A percentile compares a stretch with the other conserved stretches of the same genome.
These are phyloP conservation scores for Leptonema lineaticorne DNA, from an alignment of 1,140 invertebrate species.

Conservation along the genomic window DNA sequence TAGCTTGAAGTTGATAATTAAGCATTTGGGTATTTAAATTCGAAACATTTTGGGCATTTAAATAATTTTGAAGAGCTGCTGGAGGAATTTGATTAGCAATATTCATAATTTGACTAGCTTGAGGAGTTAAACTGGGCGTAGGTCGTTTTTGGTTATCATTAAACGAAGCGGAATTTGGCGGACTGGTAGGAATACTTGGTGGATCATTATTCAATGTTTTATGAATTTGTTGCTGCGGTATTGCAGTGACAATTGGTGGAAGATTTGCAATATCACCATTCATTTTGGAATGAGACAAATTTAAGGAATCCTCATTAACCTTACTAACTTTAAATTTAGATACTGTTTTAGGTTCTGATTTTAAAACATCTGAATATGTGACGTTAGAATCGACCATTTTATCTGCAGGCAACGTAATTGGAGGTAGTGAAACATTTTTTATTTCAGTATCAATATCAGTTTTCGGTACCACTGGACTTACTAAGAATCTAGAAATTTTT, in stretches of 20 bases:
- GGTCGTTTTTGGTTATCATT: constrained; percentile 29
- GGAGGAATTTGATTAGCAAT: constrained; percentile 37
- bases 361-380: constrained; percentile 26
- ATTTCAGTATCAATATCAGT: constrained; percentile 13
- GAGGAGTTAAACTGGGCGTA: constrained; percentile 35
- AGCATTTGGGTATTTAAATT: constrained; percentile 36
- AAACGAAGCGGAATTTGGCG: not conserved
- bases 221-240: not conserved
- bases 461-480: constrained; percentile 67
- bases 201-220: not conserved
- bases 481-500: constrained; percentile 77
- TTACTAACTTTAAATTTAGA: constrained; percentile 42
- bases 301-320: constrained; percentile 32
- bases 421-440: not conserved
- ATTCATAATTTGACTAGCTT: constrained; percentile 32
- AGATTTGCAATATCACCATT: constrained; percentile 25
- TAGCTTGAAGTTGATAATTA: constrained; percentile 36
- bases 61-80: constrained; percentile 36
- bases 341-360: constrained; percentile 31
- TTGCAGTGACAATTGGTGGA: not conserved
- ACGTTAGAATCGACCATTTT: not conserved
- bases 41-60: constrained; percentile 29
- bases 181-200: not conserved
- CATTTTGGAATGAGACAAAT: constrained; percentile 34
- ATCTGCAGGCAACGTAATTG: no score